Base-by-base conservation (phyloP, 2,113 vertebrate genomes). In the Pelusios castaneus region DNA sequence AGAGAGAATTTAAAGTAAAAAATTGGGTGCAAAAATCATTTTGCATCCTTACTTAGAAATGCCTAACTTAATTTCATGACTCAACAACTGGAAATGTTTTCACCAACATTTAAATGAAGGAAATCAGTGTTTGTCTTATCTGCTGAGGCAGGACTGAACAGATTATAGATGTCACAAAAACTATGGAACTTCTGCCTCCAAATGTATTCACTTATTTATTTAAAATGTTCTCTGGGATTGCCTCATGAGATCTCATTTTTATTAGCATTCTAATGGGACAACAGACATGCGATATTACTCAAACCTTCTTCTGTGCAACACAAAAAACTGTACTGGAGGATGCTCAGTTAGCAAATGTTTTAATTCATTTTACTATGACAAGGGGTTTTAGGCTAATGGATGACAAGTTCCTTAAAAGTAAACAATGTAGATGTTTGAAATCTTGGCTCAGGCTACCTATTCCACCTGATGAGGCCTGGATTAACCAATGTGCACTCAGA, bases 151-250 rank as follows among this genome's bases (percentile, higher is more conserved):
- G 27, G 31, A 41, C 19, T 77, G 13, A 25, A 58, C n/a, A 94
- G 78, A 75, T 80, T 51, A 60, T 41, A 92, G 85, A 89, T 84
- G 27, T 90, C 19, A 70, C 63, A 89, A 90, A 85, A 77, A 91
- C 41, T 85, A n/a, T 21, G 16, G 83, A 89, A 77, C 10, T 84
- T 93, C 85, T 96, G 49, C 43, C 27, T 80, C 49, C 86, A 52
- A 93, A 88, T 10, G 56, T 19, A 49, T 80, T 86, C 88, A 52
- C 77, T 85, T 89, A 80, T 92, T 95, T 95, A 93, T 91, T 89
- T 49, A 80, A 86, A 94, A 84, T 0, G n/a, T 56, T 91, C 55
- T 88, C 79, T 51, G 21, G 24, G 45, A 10, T 1, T 31, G 4
- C 5, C 19, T 84, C 0, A 0, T 79, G 80, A 12, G 0, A 91